Evolutionary conservation across 2,888 invertebrate species (phyloP).

Genomic region (Cephus rjabovi): DNA sequence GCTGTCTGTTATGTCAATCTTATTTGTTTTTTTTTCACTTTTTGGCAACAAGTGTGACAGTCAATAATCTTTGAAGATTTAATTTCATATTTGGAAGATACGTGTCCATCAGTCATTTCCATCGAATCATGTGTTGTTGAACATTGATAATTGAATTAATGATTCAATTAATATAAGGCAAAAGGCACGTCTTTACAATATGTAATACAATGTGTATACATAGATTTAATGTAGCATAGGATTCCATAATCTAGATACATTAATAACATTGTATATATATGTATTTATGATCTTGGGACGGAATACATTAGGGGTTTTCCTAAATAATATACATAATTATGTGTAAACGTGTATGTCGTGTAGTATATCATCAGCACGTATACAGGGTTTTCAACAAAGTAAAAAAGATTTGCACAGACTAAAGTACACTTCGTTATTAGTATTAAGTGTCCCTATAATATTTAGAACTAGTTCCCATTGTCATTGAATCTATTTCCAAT

Average conservation of each 20-base stretch:
- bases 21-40: not conserved
- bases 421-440: not conserved
- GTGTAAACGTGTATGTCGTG: slow-evolving; percentile 26
- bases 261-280: not conserved
- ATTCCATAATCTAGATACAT: not conserved
- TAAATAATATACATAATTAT: slow-evolving; percentile 27
- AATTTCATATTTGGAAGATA: not conserved
- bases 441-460: not conserved
- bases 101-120: not conserved
- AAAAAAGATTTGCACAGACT: not conserved
- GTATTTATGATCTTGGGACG: slow-evolving; percentile 42
- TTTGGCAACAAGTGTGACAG: not conserved
- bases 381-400: not conserved
- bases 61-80: not conserved
- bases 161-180: not conserved
- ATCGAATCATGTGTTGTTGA: not conserved
- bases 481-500: not conserved
- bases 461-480: not conserved
- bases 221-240: not conserved
- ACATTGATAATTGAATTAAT: not conserved
- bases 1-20: not conserved
- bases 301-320: slow-evolving; percentile 42
- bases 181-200: not conserved
- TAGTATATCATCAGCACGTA: not conserved
- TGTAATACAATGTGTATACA: not conserved